Conservation (phyloP, 2,113 vertebrate genomes). For the Origma solitaria region DNA sequence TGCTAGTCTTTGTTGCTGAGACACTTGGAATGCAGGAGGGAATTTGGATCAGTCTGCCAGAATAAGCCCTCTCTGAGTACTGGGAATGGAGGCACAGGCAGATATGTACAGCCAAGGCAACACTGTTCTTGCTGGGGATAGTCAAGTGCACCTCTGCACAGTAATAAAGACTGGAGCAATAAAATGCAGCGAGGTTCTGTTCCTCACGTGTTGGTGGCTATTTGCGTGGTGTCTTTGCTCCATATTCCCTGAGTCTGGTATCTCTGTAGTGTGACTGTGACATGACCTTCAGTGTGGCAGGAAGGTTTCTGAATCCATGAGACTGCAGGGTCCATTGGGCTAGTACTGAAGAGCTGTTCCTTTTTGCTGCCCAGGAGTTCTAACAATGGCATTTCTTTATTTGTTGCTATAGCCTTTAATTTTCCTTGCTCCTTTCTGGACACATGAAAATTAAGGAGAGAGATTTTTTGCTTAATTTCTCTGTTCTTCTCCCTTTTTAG, state of each 20-base stretch:
- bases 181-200: neutral
- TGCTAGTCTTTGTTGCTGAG: neutral
- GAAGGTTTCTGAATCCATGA: neutral
- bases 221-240: neutral
- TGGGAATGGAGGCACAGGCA: neutral
- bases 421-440: neutral
- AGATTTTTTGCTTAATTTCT: neutral
- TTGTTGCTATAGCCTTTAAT: neutral
- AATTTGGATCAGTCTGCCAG: neutral
- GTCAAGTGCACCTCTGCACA: neutral
- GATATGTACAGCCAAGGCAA: neutral
- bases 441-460: neutral
- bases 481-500: neutral
- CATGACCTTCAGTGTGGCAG: neutral
- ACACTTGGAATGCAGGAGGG: neutral
- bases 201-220: neutral
- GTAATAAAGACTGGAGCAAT: neutral
- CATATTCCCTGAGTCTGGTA: neutral
- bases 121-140: neutral
- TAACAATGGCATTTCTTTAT: neutral
- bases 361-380: neutral
- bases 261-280: neutral
- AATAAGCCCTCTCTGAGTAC: neutral
- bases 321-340: neutral
- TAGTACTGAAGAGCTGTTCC: neutral